phyloP scores from a whole-genome alignment of 35 echinoderm and acorn worm species.

The Heliocidaris tuberculata region DNA sequence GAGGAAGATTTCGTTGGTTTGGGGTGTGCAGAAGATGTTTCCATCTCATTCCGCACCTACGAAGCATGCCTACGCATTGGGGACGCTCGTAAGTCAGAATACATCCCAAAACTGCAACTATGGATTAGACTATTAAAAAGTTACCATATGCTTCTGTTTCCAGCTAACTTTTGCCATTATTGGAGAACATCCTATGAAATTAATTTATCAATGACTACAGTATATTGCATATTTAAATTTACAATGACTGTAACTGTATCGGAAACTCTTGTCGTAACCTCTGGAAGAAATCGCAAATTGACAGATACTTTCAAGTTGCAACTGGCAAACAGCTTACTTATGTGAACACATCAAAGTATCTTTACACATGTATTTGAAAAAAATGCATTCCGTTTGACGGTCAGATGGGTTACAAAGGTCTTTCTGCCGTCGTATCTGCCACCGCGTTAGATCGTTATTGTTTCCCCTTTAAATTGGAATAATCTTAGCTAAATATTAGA shows the following conservation, averaged over 20 bases:
- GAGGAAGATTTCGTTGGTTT: neutral
- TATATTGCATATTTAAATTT: neutral
- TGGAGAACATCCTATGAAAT: neutral
- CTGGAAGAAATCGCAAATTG: neutral
- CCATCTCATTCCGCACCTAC: neutral
- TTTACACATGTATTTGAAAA: too few species aligned
- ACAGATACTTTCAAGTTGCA: neutral
- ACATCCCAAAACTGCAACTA: neutral
- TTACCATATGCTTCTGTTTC: neutral
- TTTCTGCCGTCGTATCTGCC: too few species aligned
- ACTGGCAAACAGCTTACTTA: too few species aligned
- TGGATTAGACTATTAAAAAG: neutral
- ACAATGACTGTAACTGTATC: neutral
- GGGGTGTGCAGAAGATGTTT: neutral
- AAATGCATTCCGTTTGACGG: too few species aligned
- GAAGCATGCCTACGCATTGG: neutral
- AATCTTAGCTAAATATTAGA: too few species aligned
- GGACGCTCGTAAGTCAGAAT: conserved; percentile 4
- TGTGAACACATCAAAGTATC: too few species aligned
- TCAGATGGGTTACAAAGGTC: too few species aligned
- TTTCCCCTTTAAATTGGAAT: too few species aligned
- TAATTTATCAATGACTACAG: neutral
- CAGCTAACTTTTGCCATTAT: neutral
- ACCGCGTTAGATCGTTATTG: too few species aligned
- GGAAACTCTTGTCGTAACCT: neutral